Evolutionary conservation across 2,113 vertebrate species (phyloP).

Genomic region (Pluvianellus socialis): DNA sequence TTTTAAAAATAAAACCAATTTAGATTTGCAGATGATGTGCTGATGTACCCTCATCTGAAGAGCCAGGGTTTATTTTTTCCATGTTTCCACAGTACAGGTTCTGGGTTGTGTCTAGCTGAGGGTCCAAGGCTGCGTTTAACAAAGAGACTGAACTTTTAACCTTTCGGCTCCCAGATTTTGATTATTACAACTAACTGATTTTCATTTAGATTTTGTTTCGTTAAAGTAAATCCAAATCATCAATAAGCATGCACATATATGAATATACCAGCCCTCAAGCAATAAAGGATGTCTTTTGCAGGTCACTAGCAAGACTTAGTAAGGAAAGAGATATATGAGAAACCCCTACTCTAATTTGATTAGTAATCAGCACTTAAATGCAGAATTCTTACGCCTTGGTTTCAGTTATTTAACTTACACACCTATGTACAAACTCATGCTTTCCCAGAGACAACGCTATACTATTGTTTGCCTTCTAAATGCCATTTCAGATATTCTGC

Average conservation of each 20-base stretch:
- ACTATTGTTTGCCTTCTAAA: background rate
- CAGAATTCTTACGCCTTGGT: background rate
- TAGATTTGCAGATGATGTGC: background rate
- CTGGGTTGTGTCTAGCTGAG: background rate
- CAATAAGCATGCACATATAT: background rate
- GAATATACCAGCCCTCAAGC: background rate
- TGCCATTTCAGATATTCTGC: background rate
- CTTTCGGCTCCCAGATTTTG: conserved; percentile 31
- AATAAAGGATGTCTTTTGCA: background rate
- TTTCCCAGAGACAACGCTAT: background rate
- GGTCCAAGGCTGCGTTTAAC: conserved; percentile 31
- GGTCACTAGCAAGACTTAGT: background rate
- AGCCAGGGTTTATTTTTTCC: background rate
- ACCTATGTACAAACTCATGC: background rate
- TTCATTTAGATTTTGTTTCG: conserved; percentile 4
- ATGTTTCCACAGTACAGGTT: conserved; percentile 41
- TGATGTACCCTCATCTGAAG: background rate
- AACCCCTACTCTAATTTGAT: background rate
- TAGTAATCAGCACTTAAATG: background rate
- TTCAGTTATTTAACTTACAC: background rate
- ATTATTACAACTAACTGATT: background rate
- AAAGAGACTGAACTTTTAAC: conserved; percentile 61
- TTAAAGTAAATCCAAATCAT: background rate
- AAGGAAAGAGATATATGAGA: background rate
- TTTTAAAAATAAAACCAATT: background rate